These are phyloP conservation scores for Melipona bicolor DNA, from an alignment of 2,888 invertebrate species.

Conservation along the genomic window DNA sequence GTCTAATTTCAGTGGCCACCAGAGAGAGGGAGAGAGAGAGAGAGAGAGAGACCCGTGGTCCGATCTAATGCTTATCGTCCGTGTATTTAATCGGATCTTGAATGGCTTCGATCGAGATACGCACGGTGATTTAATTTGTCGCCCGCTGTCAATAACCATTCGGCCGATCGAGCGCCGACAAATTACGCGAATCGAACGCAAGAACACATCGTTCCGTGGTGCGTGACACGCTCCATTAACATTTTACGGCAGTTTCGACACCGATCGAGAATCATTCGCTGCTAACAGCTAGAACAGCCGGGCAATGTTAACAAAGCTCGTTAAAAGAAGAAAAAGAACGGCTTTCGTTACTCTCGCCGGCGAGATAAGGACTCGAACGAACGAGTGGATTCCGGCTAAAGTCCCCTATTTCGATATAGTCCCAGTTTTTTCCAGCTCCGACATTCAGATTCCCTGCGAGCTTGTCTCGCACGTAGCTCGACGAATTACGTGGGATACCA, in stretches of 20 bases:
- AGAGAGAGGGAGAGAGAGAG: too few relatives aligned
- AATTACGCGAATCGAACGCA: conserved; percentile 36
- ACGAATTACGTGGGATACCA: conserved; percentile 45
- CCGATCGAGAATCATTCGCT: too few relatives aligned
- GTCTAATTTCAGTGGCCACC: conserved; percentile 16
- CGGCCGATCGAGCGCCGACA: background rate
- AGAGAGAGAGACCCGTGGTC: conserved; percentile 7
- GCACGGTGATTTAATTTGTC: conserved; percentile 45
- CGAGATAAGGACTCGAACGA: conserved; percentile 21
- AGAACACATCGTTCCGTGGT: background rate
- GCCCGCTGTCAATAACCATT: conserved; percentile 32
- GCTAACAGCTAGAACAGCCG: background rate
- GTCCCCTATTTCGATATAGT: background rate
- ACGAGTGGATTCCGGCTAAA: conserved; percentile 9
- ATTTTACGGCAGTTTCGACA: conserved; percentile 37
- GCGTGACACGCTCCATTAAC: conserved; percentile 28
- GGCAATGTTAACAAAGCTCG: conserved; percentile 12
- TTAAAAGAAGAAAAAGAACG: background rate
- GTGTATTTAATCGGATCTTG: conserved; percentile 35
- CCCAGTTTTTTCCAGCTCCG: background rate
- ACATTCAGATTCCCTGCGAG: conserved; percentile 10
- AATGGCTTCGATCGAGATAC: conserved; percentile 11
- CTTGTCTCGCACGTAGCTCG: conserved; percentile 18
- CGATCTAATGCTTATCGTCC: conserved; percentile 31
- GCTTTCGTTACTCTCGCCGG: background rate